phyloP scores from a whole-genome alignment of 1,140 invertebrate species.

The Diuraphis noxia region DNA sequence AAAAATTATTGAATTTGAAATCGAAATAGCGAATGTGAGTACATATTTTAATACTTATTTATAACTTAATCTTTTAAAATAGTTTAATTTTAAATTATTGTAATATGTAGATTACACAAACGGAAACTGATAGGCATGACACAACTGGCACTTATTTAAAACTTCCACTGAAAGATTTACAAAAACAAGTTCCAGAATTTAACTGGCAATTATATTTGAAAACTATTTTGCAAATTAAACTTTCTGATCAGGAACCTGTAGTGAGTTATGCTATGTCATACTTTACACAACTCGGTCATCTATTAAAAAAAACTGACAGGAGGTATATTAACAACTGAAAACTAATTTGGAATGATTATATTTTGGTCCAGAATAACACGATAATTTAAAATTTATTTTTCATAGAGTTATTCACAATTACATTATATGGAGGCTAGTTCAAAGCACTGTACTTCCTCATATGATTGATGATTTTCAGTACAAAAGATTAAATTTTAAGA shows the following conservation, averaged over 20 bases:
- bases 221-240: slow-evolving; percentile 68
- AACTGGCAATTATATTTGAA: slow-evolving; percentile 78
- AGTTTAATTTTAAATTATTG: neutral
- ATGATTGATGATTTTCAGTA: slow-evolving; percentile 81
- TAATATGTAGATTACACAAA: slow-evolving; percentile 68
- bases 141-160: slow-evolving; percentile 78
- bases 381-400: slow-evolving; percentile 54
- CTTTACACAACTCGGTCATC: slow-evolving; percentile 75
- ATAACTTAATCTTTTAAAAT: neutral
- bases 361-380: neutral
- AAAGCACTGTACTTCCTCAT: slow-evolving; percentile 74
- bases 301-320: slow-evolving; percentile 69
- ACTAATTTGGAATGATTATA: neutral
- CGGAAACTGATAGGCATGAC: slow-evolving; percentile 81
- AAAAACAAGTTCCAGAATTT: slow-evolving; percentile 72
- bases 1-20: slow-evolving; percentile 76
- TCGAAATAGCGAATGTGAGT: slow-evolving; percentile 75
- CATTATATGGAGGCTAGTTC: slow-evolving; percentile 78
- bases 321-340: slow-evolving; percentile 63
- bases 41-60: neutral
- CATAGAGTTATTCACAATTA: slow-evolving; percentile 80
- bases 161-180: slow-evolving; percentile 69
- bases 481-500: slow-evolving; percentile 76
- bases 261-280: slow-evolving; percentile 81
- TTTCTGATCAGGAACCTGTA: slow-evolving; percentile 72